Conservation (phyloP, 2,888 invertebrate genomes). For the Dynastes maya region DNA sequence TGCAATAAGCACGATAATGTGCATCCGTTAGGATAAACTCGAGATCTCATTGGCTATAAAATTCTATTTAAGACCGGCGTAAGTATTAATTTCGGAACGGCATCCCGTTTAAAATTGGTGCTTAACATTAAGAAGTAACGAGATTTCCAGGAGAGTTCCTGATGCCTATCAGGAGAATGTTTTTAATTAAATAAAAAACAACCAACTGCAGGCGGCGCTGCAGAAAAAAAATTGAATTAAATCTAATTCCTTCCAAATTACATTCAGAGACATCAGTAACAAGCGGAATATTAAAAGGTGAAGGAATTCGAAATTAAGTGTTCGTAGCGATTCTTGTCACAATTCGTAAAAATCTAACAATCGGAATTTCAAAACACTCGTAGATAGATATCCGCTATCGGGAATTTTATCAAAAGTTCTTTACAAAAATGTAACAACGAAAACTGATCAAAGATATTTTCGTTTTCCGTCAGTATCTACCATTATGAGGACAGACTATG, state of each 20-base stretch:
- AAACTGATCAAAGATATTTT: no score
- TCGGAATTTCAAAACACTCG: no score
- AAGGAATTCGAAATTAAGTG: slow-evolving; percentile 9
- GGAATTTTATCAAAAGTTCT: no score
- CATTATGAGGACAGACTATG: no score
- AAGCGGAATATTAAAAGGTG: not conserved
- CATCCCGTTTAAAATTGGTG: slow-evolving; percentile 33
- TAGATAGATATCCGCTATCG: no score
- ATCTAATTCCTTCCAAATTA: slow-evolving; percentile 41
- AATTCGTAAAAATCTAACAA: no score
- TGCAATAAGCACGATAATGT: slow-evolving; percentile 37
- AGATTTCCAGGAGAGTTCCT: slow-evolving; percentile 32
- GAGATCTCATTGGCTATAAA: slow-evolving; percentile 30
- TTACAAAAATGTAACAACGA: no score
- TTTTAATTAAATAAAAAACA: slow-evolving; percentile 46
- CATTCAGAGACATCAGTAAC: slow-evolving; percentile 33
- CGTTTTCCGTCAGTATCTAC: no score
- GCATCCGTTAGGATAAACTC: slow-evolving; percentile 32
- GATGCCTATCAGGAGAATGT: slow-evolving; percentile 33
- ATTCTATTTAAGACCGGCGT: slow-evolving; percentile 25
- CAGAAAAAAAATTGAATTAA: slow-evolving; percentile 25
- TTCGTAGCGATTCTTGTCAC: not conserved
- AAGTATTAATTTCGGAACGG: slow-evolving; percentile 34
- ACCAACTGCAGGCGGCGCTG: slow-evolving; percentile 35
- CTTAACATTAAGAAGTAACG: slow-evolving; percentile 28